Evolutionary conservation across 2,888 invertebrate genomes (phyloP), one percentile per base, ranked within the genome.

Genomic region (Ptycholaimellus sp.): DNA sequence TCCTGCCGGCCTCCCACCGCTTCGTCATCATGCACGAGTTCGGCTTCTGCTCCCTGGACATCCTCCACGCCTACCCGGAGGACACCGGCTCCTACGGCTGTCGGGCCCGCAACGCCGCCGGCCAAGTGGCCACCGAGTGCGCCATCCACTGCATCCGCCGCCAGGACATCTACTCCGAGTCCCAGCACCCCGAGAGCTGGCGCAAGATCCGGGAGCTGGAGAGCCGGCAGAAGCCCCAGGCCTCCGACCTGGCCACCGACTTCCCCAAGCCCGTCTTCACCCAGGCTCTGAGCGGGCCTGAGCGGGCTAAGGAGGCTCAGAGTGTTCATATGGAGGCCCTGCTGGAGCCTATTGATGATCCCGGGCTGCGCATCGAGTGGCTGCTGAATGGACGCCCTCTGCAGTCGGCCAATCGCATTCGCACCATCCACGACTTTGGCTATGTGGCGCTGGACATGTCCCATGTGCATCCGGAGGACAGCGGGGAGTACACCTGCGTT

Each of bases 21-120:
- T 93, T 87, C 63, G 82, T 82, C 61, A 82, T 85, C 3, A 80
- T 79, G 2, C 80, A 85, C 55, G 93, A 96, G 60, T 93, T 96
- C 61, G 93, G 93, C 44, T 90, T 79, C 59, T 90, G 90, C 20
- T 82, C 87, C 23, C 66, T 96, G 49, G 93, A 96, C 58, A 80
- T 96, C 49, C 67, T 87, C 37, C 90, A 90, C 59, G 83, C 85
- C 31, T 85, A 87, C 59, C 76, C 85, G 28, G 90, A 93, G 67
- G 93, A 96, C 59, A 76, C 79, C 37, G 93, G 93, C 33, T 57
- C 55, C 16, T 66, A 66, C 52, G 53, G 52, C 2, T 42, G 56
- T 22, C 42, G 45, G 1, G 49, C 51, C 6, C 41, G 39, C 23
- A 55, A 55, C 35, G 42, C 36, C 9, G 36, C 36, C 25, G 70